These are phyloP conservation scores for Galeopterus variegatus DNA, from an alignment of 2,113 vertebrate species.

Conservation along the genomic window DNA sequence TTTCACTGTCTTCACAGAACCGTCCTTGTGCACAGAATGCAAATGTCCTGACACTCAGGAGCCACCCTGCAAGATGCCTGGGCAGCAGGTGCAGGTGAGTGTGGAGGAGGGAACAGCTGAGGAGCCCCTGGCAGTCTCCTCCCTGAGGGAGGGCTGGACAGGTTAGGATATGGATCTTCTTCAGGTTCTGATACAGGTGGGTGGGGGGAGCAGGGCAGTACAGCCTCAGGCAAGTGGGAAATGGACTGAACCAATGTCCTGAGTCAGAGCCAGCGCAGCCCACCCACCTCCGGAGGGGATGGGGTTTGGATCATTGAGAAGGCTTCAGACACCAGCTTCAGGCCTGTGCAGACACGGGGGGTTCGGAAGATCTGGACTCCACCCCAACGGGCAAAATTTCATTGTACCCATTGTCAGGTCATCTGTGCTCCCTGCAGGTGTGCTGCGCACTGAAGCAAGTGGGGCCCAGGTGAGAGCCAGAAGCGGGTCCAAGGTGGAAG, in stretches of 20 bases:
- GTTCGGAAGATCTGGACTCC: not conserved
- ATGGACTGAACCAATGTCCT: not conserved
- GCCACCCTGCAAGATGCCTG: too few species aligned
- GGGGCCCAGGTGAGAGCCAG: fast-evolving
- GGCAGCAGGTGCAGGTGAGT: not conserved
- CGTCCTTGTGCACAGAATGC: not conserved
- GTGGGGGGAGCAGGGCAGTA: fast-evolving
- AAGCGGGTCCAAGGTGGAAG: not conserved
- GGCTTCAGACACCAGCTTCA: not conserved
- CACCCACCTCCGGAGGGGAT: fast-evolving
- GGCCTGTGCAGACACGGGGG: not conserved
- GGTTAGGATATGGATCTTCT: not conserved
- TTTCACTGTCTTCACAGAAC: fast-evolving
- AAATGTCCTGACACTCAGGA: fast-evolving
- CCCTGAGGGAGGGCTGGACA: too few species aligned
- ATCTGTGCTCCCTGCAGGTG: not conserved
- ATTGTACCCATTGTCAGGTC: not conserved
- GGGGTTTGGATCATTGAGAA: fast-evolving
- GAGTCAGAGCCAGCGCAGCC: not conserved
- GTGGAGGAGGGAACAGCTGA: fast-evolving
- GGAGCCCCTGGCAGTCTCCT: too few species aligned
- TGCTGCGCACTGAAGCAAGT: not conserved
- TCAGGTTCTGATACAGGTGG: not conserved
- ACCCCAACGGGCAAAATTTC: not conserved
- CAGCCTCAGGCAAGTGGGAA: not conserved